Conservation (phyloP, 1,140 invertebrate genomes). For the Apis florea region DNA sequence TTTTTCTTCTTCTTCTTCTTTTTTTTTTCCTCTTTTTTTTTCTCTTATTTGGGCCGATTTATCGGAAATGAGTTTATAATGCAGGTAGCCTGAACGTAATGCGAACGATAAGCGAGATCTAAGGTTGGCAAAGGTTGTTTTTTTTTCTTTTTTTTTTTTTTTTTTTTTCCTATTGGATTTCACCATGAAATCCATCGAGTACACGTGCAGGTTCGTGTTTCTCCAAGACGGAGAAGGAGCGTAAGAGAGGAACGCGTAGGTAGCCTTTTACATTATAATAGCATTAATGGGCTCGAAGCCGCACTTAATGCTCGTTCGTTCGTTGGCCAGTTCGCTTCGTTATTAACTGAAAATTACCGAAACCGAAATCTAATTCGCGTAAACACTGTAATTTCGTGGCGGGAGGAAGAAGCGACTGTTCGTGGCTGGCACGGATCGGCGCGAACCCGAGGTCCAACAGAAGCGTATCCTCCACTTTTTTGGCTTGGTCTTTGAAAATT, state of each 20-base stretch:
- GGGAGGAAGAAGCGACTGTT: conserved; percentile 53
- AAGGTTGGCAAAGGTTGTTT: conserved; percentile 37
- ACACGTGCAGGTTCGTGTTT: conserved; percentile 6
- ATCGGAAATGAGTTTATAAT: conserved; percentile 75
- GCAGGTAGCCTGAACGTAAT: conserved; percentile 68
- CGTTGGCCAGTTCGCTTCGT: conserved; percentile 60
- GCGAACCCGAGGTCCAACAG: not conserved
- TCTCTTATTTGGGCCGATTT: conserved; percentile 67
- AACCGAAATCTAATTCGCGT: conserved; percentile 75
- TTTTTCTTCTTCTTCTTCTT: conserved; percentile 40
- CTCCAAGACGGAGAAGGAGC: conserved; percentile 12
- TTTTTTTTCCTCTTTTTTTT: too few relatives aligned
- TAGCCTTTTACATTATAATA: conserved; percentile 69
- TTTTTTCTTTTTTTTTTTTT: conserved; percentile 8
- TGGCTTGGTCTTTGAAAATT: too few relatives aligned
- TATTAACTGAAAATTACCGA: conserved; percentile 76
- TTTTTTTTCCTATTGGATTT: conserved; percentile 42
- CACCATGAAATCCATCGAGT: conserved; percentile 32
- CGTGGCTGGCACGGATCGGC: not conserved
- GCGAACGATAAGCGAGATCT: conserved; percentile 67
- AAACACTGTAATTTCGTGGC: conserved; percentile 70
- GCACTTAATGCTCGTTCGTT: conserved; percentile 64
- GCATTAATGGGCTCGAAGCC: conserved; percentile 66
- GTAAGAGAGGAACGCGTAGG: conserved; percentile 41
- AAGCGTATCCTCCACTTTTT: not conserved